phyloP scores from a whole-genome alignment of 2,797 vertebrate genomes.

The Anomalospiza imberbis region DNA sequence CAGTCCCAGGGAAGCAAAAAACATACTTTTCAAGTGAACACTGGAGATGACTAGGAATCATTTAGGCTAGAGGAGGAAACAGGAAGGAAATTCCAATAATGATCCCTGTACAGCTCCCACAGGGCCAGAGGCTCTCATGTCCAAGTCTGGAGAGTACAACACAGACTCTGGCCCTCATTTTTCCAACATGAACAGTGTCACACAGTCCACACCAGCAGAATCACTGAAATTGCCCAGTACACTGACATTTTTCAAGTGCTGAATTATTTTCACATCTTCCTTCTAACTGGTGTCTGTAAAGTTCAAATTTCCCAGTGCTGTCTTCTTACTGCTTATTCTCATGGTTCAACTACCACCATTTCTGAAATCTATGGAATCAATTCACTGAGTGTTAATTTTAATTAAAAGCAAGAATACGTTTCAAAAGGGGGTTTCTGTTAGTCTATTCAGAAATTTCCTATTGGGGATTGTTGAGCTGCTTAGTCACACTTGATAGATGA shows the following conservation, averaged over 20 bases:
- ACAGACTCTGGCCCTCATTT: not conserved
- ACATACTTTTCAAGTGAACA: not conserved
- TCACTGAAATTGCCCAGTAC: not conserved
- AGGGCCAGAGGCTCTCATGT: not conserved
- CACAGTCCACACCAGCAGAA: not conserved
- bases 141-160: not conserved
- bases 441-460: not conserved
- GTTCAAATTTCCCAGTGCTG: not conserved
- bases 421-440: not conserved
- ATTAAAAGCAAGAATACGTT: not conserved
- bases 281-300: not conserved
- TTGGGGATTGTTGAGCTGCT: not conserved
- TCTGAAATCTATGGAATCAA: not conserved
- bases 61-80: not conserved
- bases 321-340: not conserved
- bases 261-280: not conserved
- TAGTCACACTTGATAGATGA: not conserved
- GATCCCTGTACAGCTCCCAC: not conserved
- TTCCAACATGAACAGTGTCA: not conserved
- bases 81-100: not conserved
- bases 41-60: not conserved
- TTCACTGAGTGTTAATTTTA: not conserved
- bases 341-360: not conserved
- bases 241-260: not conserved
- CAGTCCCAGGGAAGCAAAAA: not conserved